Base-by-base conservation (phyloP, 2,888 invertebrate genomes). In the Pharmacophagus antenor region DNA sequence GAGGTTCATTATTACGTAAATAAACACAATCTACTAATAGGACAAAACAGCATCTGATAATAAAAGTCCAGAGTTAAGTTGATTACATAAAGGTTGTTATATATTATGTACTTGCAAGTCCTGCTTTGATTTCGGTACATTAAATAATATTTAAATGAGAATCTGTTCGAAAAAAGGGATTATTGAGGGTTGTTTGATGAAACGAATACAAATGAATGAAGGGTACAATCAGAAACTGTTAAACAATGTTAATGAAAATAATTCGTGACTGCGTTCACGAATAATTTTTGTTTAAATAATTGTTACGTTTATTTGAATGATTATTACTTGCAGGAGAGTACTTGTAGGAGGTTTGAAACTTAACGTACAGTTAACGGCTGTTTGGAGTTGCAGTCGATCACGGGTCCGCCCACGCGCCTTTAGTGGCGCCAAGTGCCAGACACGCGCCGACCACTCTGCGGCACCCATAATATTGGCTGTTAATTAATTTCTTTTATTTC, bases 371-470 rank as follows among this genome's bases (percentile, higher is more conserved):
- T 84, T 83, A 84, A 85, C 81, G 80, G 76, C 70, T 74, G 71
- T 69, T 69, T 64, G 61, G 61, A 65, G 71, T 73, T 72, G 73
- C 74, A 70, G 76, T 72, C 74, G 69, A 72, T 68, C 74, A 71
- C 82, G 66, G 69, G 85, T 82, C 76, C 85, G 73, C 88, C 87
- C 82, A 87, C 86, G 79, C 50, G 50, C 53, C 61, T 61, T 57
- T 54, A 58, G 58, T 67, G 71, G 72, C 72, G 70, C 70, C 70
- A 67, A 67, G 65, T 55, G 62, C 65, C 66, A 64, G 64, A 65
- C 63, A 64, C 62, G 57, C 63, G 62, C 61, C 65, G 60, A 52
- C 65, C 63, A 61, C 63, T 67, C 63, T 44, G 59, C 62, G 58
- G 56, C 56, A 56, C 56, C 61, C 47, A 55, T 57, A 53, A 52